phyloP scores from a whole-genome alignment of 2,113 vertebrate species.

The Octodon degus region DNA sequence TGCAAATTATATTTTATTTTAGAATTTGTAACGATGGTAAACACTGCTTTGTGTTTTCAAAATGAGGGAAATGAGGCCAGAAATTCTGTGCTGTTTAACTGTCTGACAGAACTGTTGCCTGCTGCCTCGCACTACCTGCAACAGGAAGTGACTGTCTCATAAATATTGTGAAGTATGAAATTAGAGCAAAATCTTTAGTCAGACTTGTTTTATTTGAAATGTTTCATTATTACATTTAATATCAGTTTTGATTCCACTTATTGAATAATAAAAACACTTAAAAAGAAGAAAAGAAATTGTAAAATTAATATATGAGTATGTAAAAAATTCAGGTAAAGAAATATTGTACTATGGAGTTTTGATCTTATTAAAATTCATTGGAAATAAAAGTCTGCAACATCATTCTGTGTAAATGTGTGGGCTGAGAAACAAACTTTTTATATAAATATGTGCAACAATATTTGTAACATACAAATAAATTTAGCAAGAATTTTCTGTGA shows the following conservation, averaged over 20 bases:
- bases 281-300: neutral
- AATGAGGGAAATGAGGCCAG: constrained; percentile 60
- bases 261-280: neutral
- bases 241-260: constrained; percentile 9
- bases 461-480: neutral
- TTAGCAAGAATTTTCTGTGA: neutral
- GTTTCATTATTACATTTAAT: constrained; percentile 33
- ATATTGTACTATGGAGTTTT: neutral
- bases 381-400: neutral
- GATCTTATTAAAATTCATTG: constrained; percentile 2
- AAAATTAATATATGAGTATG: neutral
- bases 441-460: constrained; percentile 6
- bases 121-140: neutral
- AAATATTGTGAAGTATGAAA: constrained; percentile 78
- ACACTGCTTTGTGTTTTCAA: neutral
- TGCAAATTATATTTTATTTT: constrained; percentile 69
- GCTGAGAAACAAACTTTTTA: neutral
- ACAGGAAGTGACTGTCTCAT: constrained; percentile 67
- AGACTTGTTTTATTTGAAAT: constrained; percentile 55
- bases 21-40: constrained; percentile 61
- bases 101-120: constrained; percentile 41
- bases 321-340: neutral
- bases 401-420: neutral
- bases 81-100: constrained; percentile 49
- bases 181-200: constrained; percentile 71